Evolutionary conservation across 1,140 invertebrate species (phyloP).

Genomic region (Halesus radiatus): DNA sequence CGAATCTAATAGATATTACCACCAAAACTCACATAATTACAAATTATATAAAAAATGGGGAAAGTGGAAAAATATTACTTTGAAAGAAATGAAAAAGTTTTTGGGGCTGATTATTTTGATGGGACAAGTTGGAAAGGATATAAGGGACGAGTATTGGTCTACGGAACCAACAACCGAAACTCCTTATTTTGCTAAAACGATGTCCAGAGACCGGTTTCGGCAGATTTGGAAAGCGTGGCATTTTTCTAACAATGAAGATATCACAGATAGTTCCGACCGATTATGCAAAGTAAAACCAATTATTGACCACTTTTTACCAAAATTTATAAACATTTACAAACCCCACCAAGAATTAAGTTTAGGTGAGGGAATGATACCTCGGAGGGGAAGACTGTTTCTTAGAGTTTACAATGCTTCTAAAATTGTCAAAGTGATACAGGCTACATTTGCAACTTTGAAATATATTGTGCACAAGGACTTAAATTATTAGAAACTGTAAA

Average conservation of each 20-base stretch:
- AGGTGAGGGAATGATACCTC: conserved; percentile 56
- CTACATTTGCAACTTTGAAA: conserved; percentile 55
- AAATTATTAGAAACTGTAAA: conserved; percentile 50
- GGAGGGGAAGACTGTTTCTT: conserved; percentile 52
- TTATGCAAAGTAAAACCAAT: conserved; percentile 47
- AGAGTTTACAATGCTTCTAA: conserved; percentile 56
- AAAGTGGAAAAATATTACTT: conserved; percentile 53
- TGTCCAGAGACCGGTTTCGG: conserved; percentile 55
- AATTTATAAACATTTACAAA: conserved; percentile 51
- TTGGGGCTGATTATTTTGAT: conserved; percentile 55
- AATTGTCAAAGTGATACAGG: conserved; percentile 56
- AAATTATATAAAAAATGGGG: conserved; percentile 45
- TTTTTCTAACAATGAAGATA: too few relatives aligned
- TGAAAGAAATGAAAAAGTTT: conserved; percentile 57
- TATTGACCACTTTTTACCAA: too few relatives aligned
- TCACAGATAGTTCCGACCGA: too few relatives aligned
- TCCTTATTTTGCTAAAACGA: conserved; percentile 57
- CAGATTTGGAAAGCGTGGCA: conserved; percentile 14
- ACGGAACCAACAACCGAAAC: conserved; percentile 54
- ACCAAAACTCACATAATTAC: conserved; percentile 45
- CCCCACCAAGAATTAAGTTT: conserved; percentile 56
- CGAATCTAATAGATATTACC: conserved; percentile 57
- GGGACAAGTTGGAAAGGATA: conserved; percentile 53
- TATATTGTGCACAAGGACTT: conserved; percentile 53
- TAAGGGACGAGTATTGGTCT: conserved; percentile 59